Base-by-base conservation (phyloP, 2,113 vertebrate species). In the Equus quagga region DNA sequence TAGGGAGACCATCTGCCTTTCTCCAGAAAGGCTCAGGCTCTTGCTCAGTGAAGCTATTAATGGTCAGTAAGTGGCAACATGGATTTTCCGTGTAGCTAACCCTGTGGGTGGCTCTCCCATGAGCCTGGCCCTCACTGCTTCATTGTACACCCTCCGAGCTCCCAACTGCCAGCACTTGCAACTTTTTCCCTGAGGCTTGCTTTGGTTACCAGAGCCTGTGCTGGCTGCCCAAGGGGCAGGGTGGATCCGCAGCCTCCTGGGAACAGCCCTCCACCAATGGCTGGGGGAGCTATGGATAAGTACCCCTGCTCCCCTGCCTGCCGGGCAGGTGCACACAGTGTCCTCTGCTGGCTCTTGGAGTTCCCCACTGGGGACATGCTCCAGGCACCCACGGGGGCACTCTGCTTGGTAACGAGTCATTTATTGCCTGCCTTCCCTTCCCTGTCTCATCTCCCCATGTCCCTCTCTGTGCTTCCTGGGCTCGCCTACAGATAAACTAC, bases 251-350 rank as follows among this genome's bases (percentile, higher is more conserved):
- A 3, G 26, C 12, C 33, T 75, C 13, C 3, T 9, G 28, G 49
- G 19, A 49, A 58, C 26, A 83, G 15, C 54, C 36, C 26, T 23
- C 65, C 3, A 18, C 18, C 23, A 54, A 4, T 28, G 60, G 5
- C 60, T 46, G 3, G 3, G n/a, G 36, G 23, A 54, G 58, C 44
- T 21, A 3, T 49, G 54, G 73, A 11, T 15, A 33, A 62, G 14
- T 26, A 41, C 10, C 26, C 28, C 18, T 8, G 5, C 1, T n/a
- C 24, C 28, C 51, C 18, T 51, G 64, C 14, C 81, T 19, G 26
- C 1, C 11, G 2, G n/a, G 5, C 33, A 83, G 58, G 44, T 51
- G 6, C 3, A 3, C 15, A 54, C 13, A 5, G 12, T 19, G 0
- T 17, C 18, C 36, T 10, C 62, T 0, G 3, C 14, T 8, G 65